Evolutionary conservation across 2,797 vertebrate genomes (phyloP), one percentile per base, ranked within the genome.

Genomic region (Gymnoscopelus microlampas): DNA sequence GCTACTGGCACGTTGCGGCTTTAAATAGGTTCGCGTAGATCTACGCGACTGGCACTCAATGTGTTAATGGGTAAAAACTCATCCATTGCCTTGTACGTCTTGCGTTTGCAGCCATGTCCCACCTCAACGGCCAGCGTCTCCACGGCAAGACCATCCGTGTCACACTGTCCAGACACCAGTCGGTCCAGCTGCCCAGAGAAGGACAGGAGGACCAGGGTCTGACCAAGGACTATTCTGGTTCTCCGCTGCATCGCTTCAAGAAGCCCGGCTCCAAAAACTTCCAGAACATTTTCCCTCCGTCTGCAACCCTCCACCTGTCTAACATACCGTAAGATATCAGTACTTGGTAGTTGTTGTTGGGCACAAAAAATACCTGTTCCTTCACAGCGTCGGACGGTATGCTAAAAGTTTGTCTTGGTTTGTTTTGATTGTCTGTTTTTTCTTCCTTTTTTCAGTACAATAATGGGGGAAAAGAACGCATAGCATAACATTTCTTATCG

Each of bases 171-270:
- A 97, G 95, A 79, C 91, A 97, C 79, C 95, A 94, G 0, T 81
- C 88, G 60, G 94, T 98, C 74, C 94, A 95, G 49, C 94, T 98
- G 86, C 97, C 95, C 74, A 89, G 86, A 47, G 93, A 94, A 61
- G 95, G 95, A 15, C 93, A 94, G 50, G 94, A 96, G 23, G 93
- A 95, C 76, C 93, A 94, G 73, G 92, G 91, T 13, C 88, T 98
- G 77, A 97, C 96, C 0, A 95, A 93, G 79, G 96, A 98, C 89
- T 98, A 95, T 66, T 95, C 93, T 54, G 94, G 94, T 77, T 97
- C 95, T 72, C 93, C 94, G 66, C 90, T 98, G 69, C 96, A 97
- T 85, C 97, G 96, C 85, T 98, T 97, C 89, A 97, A 95, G 84
- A 95, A 95, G 23, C 94, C 96, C 0, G 94, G 94, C 24, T 96